A percentile compares a stretch with the other conserved stretches of the same genome.
Evolutionary conservation across 2,113 vertebrate species (phyloP).

Genomic region (Microtus montanus): DNA sequence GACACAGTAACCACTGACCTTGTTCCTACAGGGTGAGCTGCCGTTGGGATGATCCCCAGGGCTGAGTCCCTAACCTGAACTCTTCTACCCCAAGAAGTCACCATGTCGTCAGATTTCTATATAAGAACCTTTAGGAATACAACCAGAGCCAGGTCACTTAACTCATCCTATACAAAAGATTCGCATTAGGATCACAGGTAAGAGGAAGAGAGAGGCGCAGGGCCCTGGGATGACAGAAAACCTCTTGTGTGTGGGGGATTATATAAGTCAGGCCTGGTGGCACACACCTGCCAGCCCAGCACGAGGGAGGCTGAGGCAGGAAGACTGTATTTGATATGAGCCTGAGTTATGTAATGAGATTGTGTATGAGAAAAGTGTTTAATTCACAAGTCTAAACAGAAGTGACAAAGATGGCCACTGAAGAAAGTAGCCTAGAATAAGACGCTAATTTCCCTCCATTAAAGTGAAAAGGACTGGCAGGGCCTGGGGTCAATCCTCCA

Average conservation of each 20-base stretch:
- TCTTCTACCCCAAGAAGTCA: neutral
- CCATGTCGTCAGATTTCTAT: neutral
- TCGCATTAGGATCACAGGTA: neutral
- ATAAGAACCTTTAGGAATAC: neutral
- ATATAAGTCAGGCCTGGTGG: neutral
- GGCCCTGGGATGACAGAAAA: neutral
- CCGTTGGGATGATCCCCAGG: too few relatives aligned
- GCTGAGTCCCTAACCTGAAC: neutral
- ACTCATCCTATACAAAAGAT: neutral
- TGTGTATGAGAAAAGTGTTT: neutral
- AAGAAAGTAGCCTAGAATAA: neutral
- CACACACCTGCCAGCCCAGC: neutral
- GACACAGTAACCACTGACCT: fast-evolving
- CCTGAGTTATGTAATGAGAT: neutral
- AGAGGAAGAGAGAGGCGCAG: neutral
- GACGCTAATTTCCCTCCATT: neutral
- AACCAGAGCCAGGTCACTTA: neutral
- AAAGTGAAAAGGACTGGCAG: too few relatives aligned
- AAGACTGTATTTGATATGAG: neutral
- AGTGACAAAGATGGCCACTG: neutral
- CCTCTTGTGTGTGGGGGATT: neutral
- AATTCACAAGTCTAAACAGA: neutral
- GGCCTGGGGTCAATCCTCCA: too few relatives aligned
- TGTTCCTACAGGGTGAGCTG: neutral
- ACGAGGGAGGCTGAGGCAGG: neutral